Base-by-base conservation (phyloP, 2,113 vertebrate genomes). In the Zonotrichia leucophrys region DNA sequence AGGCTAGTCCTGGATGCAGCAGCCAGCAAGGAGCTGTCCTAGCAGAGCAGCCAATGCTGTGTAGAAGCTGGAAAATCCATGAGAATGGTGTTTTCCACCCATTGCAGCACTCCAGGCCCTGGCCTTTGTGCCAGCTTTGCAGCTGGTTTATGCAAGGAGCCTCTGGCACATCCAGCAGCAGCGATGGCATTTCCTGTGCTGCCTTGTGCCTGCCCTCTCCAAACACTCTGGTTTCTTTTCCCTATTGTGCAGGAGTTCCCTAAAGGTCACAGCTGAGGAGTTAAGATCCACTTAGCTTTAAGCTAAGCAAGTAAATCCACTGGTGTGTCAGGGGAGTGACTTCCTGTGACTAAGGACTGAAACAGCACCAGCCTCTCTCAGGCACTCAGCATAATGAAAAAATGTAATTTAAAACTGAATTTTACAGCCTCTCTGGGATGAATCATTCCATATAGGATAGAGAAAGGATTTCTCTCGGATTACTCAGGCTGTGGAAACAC, bases 261-360 rank as follows among this genome's bases (percentile, higher is more conserved):
- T 72, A 83, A 93, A 89, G 83, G 93, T 88, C 93, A 94, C 60
- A 66, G 64, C 52, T 83, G 80, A 92, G 3, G 11, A 87, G 76
- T 83, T 95, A 56, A 90, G 90, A 96, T n/a, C 80, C 83, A 86
- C 75, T 94, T 70, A 23, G 33, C 87, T 95, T 90, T 86, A 55
- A 80, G 10, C 30, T n/a, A 41, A 90, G 52, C 56, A 53, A 91
- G 64, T 75, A 67, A 92, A 78, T 12, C 37, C 46, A 23, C 35
- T 86, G 90, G 28, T 62, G 85, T 95, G 63, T 80, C 72, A 80
- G 44, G 85, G 92, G 73, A 80, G 76, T 87, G 86, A 63, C 62
- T 93, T 96, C 94, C 88, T 96, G 92, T 96, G 92, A 92, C 83
- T 90, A 96, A 93, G 83, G 59, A 93, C 52, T 94, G 76, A 66